Base-by-base conservation (phyloP, 1,140 invertebrate genomes). In the Zaprionus ghesquierei region DNA sequence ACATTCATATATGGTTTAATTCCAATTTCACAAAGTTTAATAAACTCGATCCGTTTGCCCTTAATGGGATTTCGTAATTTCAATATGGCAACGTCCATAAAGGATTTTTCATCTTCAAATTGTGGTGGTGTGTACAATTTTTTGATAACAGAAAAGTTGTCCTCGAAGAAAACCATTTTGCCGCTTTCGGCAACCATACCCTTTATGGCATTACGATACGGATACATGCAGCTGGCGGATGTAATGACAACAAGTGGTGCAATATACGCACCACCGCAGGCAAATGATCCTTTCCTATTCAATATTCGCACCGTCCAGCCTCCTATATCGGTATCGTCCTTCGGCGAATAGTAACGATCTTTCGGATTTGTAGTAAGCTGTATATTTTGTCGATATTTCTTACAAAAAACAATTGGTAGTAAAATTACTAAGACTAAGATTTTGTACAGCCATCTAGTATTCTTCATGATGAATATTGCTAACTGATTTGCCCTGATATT, bases 181-280 rank as follows among this genome's bases (percentile, higher is more conserved):
- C 18, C 41, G 12, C 18, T 1, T 46, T 46, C 8, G 41, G 20
- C 73, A 5, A 41, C 8, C 1, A 79, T 23, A 15, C n/a, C 53
- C 18, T 72, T 25, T 0, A 46, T 1, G 8, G 9, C 9, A 3
- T 46, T 0, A 22, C 59, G 54, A 65, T 63, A 60, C 0, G 68
- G 69, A 5, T 64, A 15, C 1, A 79, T 65, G 20, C 77, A 79
- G 29, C 49, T 68, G 5, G 33, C 77, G 8, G 77, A 79, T 31
- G 77, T 69, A 2, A 79, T 31, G 1, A 74, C 74, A 5, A 79
- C 8, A 1, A 79, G 8, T 0, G 77, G 74, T 0, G 77, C 9
- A 22, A 68, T 62, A 25, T 79, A 79, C n/a, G 77, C 29, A 0
- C 63, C 77, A 0, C 69, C 59, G n/a, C 77, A 79, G 8, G 35